Evolutionary conservation across 2,888 invertebrate genomes (phyloP), one percentile per base, ranked within the genome.

Genomic region (Scaptomyza flava): DNA sequence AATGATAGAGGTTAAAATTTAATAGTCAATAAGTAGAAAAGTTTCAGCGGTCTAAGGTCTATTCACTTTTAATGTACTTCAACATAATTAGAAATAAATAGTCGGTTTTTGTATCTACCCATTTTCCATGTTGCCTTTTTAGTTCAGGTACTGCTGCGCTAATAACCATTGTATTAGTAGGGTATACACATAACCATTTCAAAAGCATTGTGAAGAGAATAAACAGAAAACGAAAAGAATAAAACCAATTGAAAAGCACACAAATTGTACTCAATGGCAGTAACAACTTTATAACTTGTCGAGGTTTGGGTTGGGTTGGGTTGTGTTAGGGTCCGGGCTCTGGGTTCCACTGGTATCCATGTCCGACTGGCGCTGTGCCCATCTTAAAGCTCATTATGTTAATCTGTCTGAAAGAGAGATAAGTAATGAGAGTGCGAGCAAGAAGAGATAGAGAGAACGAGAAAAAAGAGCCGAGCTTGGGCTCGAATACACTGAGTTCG

Each of bases 191-290:
- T 67, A 69, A 68, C 54, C 64, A 72, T 77, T 77, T 68, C 41
- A 60, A 67, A 66, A 68, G 69, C 63, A 36, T 56, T 70, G 66
- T 50, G 23, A 17, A 41, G 33, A 36, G 34, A 34, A 56, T 50
- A 62, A 66, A 71, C 42, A 62, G 42, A 59, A 12, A 17, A 9
- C 14, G 38, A 41, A 41, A 7, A n/a, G 20, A 11, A 42, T 23
- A 50, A 60, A 69, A 63, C 41, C 61, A 62, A 67, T 53, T 63
- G 63, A 72, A 67, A 60, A 38, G 52, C 68, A 68, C 77, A 79
- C 79, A 84, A 81, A 84, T 84, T 85, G 69, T 81, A 65, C 72
- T 72, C 69, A 72, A 79, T 84, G 84, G 72, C 85, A 72, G 72
- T 81, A 72, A 81, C 75, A 81, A 81, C 72, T 81, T 81, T 81